Base-by-base conservation (phyloP, 2,797 vertebrate species). In the Uromys caudimaculatus region DNA sequence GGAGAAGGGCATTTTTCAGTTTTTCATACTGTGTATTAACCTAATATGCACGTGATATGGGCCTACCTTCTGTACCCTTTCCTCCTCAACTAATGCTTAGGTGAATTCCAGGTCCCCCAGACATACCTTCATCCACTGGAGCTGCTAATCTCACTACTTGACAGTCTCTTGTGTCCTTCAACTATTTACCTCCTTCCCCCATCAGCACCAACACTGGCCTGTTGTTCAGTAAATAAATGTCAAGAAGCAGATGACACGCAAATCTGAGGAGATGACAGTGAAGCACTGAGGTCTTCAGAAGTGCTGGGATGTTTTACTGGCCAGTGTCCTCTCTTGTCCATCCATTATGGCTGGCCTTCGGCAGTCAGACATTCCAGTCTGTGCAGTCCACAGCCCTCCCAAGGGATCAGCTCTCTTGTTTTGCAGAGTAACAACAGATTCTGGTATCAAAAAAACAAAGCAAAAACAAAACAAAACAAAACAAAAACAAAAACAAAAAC, bases 161-260 rank as follows among this genome's bases (percentile, higher is more conserved):
- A 29, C 38, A 56, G 41, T 90, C 77, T 87, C 67, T 58, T 64
- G 86, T 96, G 96, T 41, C 87, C 76, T 90, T 94, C 88, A 82
- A 85, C 50, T 83, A 8, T 86, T 95, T 88, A 35, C 64, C 73
- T 35, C 89, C 77, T 71, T 56, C 27, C 14, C 27, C 12, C 29
- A 77, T 8, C 50, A 52, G 17, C 27, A 3, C 27, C 60, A 92
- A 67, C 94, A 88, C 88, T 60, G 27, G 52, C 47, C 54, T 94
- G 64, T 77, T 92, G 47, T 38, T 93, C 52, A 92, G n/a, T 64
- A 84, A 96, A 89, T 58, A 62, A 24, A 81, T 78, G 76, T 21
- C 67, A 41, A 94, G 92, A 93, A 92, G 35, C 92, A 96, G 73
- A 75, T 92, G 95, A 83, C 35, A 84, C 2, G 4, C 60, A 86